Evolutionary conservation across 2,888 invertebrate genomes (phyloP).

Genomic region (Toxonevra muliebris): DNA sequence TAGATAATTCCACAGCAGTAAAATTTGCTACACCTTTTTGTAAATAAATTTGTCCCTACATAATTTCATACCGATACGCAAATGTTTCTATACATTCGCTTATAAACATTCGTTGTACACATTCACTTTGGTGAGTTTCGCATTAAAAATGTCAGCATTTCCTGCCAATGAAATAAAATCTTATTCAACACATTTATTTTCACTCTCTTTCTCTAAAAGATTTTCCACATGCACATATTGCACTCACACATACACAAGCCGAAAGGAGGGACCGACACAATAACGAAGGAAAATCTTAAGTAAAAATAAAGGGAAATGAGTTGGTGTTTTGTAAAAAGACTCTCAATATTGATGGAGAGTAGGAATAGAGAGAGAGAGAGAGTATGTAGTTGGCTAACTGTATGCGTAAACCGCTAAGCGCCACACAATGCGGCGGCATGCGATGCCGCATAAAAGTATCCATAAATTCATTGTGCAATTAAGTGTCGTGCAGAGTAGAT

Average conservation of each 20-base stretch:
- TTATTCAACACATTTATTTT: too few species aligned
- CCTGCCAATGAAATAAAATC: not conserved
- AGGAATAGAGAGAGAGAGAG: slow-evolving; percentile 10
- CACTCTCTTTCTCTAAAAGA: too few species aligned
- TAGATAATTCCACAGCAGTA: too few species aligned
- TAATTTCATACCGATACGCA: too few species aligned
- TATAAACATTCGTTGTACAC: too few species aligned
- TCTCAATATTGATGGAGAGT: not conserved
- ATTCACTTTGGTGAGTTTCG: not conserved
- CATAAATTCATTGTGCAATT: slow-evolving; percentile 53
- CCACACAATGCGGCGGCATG: too few species aligned
- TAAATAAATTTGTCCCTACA: too few species aligned
- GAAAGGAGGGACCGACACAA: not conserved
- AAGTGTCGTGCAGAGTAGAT: slow-evolving; percentile 48
- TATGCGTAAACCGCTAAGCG: slow-evolving; percentile 14
- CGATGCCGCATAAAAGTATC: not conserved
- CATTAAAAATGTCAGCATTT: slow-evolving; percentile 8
- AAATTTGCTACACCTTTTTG: too few species aligned
- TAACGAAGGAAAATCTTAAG: not conserved
- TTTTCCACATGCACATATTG: not conserved
- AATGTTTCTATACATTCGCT: too few species aligned
- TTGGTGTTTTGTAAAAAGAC: not conserved
- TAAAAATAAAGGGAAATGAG: not conserved
- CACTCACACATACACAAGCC: not conserved
- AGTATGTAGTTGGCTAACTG: not conserved